Evolutionary conservation across 2,888 invertebrate species (phyloP).

Genomic region (Agrilus mali): DNA sequence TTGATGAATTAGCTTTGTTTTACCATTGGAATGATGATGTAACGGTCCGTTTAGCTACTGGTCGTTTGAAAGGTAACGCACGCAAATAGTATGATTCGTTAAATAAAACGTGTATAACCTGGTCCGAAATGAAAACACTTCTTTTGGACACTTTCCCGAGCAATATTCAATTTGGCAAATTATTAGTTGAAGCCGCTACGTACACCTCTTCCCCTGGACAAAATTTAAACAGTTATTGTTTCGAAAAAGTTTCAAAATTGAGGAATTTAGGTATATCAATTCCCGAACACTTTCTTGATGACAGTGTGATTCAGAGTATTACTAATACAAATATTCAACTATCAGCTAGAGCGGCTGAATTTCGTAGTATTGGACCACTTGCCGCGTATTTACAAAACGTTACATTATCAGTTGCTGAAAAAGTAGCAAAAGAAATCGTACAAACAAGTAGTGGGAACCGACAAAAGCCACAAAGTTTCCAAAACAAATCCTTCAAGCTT

Average conservation of each 20-base stretch:
- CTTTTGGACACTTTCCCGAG: conserved; percentile 10
- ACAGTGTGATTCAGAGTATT: conserved; percentile 14
- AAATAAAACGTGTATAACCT: conserved; percentile 1
- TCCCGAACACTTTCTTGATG: conserved; percentile 11
- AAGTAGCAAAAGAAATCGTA: too few species aligned
- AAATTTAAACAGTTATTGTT: conserved; percentile 12
- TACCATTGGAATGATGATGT: conserved; percentile 10
- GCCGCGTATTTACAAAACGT: conserved; percentile 6
- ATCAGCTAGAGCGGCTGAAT: conserved; percentile 6
- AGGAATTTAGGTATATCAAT: conserved; percentile 8
- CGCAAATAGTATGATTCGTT: conserved; percentile 11
- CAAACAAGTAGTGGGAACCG: too few species aligned
- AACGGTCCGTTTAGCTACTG: conserved; percentile 6
- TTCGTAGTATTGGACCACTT: not conserved
- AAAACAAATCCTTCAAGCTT: too few species aligned
- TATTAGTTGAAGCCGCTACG: conserved; percentile 12
- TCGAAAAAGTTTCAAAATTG: conserved; percentile 12
- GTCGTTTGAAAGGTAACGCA: conserved; percentile 8
- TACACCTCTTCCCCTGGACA: conserved; percentile 10
- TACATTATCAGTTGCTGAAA: conserved; percentile 3
- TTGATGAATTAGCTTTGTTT: conserved; percentile 5
- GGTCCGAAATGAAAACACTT: conserved; percentile 7
- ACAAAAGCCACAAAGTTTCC: too few species aligned
- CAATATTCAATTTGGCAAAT: conserved; percentile 10
- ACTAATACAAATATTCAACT: conserved; percentile 10